Evolutionary conservation across 2,888 invertebrate genomes (phyloP).

Genomic region (Apantesis nais): DNA sequence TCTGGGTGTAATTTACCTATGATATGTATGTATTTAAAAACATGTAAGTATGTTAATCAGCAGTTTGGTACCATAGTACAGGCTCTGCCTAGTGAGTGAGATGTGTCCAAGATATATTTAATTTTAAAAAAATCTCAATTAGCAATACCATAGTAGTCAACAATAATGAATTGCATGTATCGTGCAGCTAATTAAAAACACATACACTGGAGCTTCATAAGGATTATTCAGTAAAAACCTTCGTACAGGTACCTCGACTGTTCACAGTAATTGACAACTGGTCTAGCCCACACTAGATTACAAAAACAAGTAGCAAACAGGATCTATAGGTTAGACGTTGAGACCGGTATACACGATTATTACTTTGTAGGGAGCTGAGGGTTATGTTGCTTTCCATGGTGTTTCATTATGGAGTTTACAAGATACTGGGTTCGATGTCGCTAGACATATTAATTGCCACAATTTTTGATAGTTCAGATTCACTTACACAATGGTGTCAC

Average conservation of each 20-base stretch:
- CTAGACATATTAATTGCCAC: neutral
- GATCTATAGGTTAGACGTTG: constrained; percentile 8
- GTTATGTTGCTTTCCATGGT: neutral
- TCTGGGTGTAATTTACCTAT: no score
- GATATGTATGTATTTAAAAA: no score
- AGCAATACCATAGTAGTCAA: neutral
- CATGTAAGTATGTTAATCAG: no score
- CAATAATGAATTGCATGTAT: neutral
- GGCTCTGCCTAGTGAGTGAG: no score
- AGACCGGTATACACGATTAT: constrained; percentile 6
- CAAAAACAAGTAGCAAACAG: constrained; percentile 11
- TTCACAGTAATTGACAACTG: constrained; percentile 17
- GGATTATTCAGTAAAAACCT: constrained; percentile 8
- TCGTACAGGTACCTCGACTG: neutral
- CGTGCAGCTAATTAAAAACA: neutral
- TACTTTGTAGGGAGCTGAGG: neutral
- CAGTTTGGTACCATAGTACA: no score
- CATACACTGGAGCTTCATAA: neutral
- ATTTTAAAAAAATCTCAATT: neutral
- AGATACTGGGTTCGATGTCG: neutral
- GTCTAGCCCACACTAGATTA: neutral
- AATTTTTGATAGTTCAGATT: neutral
- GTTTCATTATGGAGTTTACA: neutral
- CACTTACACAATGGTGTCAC: no score
- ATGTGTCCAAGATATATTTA: no score